Base-by-base conservation (phyloP, 2,797 vertebrate species). In the Pygocentrus nattereri region DNA sequence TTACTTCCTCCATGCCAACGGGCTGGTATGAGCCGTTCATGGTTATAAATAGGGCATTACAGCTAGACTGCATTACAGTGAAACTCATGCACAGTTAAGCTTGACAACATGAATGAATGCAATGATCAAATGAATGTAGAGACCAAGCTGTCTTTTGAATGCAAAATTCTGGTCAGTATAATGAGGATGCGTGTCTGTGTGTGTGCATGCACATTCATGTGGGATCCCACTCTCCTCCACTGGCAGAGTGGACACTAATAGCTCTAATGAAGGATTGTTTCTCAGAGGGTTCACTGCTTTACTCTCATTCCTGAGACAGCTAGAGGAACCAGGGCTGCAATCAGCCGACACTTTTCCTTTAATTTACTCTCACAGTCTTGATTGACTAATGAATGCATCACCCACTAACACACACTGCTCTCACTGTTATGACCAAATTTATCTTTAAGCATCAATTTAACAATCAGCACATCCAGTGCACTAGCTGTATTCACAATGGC, bases 391-490 rank as follows among this genome's bases (percentile, higher is more conserved):
- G 93, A 94, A 97, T 93, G 93, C 91, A 91, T 88, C 88, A 92
- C 93, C 38, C 56, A 49, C 38, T 19, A 50, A 25, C 41, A 31
- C 67, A 44, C 41, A 44, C 21, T 89, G 90, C 92, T 92, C 94
- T 95, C 87, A 6, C 87, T 93, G 93, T 91, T 92, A 95, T 90
- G 93, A 89, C 92, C 90, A 89, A 91, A 96, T 97, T 95, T 94
- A 94, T 96, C 94, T 96, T 95, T 96, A 95, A 97, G 96, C 94
- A 94, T 93, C 94, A 93, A 94, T 95, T 96, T 96, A 95, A 94
- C 92, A 94, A 94, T 96, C 94, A 93, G 88, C 88, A 92, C 90
- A 91, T 92, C 91, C 93, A 91, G 94, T 94, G 93, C 95, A 91
- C 93, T 92, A 91, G 92, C 91, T 90, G 85, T 91, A 89, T 85